Evolutionary conservation across 2,888 invertebrate species (phyloP).

Genomic region (Andrena haemorrhoa): DNA sequence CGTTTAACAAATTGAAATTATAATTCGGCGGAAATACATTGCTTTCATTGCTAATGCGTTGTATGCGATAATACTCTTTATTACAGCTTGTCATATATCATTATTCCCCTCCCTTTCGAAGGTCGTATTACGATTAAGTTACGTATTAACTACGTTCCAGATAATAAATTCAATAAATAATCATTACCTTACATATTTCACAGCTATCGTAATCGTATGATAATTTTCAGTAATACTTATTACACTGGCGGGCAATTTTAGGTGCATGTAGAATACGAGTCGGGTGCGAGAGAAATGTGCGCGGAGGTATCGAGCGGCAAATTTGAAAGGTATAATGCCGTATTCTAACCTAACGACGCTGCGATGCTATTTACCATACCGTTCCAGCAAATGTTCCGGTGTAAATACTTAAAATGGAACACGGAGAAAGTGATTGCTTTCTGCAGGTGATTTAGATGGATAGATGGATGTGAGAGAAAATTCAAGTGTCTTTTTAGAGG

Average conservation of each 20-base stretch:
- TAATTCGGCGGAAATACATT: neutral
- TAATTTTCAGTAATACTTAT: conserved; percentile 31
- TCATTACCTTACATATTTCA: neutral
- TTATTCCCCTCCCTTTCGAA: neutral
- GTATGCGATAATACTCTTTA: conserved; percentile 11
- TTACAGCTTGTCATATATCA: neutral
- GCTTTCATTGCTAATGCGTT: neutral
- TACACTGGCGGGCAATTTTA: conserved; percentile 6
- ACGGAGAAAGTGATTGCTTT: neutral
- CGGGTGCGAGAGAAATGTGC: conserved; percentile 19
- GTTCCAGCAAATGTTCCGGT: neutral
- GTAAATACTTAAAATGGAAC: neutral
- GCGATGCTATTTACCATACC: neutral
- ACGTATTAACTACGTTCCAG: conserved; percentile 23
- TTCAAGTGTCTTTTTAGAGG: neutral
- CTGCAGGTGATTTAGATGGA: neutral
- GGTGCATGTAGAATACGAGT: neutral
- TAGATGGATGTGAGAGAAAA: neutral
- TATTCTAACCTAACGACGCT: neutral
- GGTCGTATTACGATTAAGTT: conserved; percentile 6
- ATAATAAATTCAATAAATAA: conserved; percentile 3
- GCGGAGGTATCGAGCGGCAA: conserved; percentile 39
- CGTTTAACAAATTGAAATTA: conserved; percentile 11
- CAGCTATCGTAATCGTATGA: neutral
- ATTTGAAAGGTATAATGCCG: conserved; percentile 4